phyloP scores from a whole-genome alignment of 2,888 invertebrate genomes.

The Xiphydria camelus region DNA sequence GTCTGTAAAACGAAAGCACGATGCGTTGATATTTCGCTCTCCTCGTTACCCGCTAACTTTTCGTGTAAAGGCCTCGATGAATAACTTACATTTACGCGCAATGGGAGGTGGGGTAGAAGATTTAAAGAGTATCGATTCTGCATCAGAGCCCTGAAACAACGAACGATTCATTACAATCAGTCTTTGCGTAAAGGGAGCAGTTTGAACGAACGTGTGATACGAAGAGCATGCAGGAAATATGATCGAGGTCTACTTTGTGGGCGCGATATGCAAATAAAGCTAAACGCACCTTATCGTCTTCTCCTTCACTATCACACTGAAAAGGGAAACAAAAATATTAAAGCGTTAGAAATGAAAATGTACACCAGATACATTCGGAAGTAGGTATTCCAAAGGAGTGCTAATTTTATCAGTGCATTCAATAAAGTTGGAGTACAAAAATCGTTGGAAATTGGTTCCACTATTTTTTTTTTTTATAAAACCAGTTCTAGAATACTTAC shows the following conservation, averaged over 20 bases:
- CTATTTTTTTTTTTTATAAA: slow-evolving; percentile 14
- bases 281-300: slow-evolving; percentile 84
- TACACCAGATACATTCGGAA: too few species aligned
- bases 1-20: too few species aligned
- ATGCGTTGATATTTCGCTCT: too few species aligned
- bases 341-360: too few species aligned
- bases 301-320: slow-evolving; percentile 93
- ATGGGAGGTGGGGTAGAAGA: slow-evolving; percentile 68
- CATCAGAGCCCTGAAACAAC: slow-evolving; percentile 72
- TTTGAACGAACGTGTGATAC: too few species aligned
- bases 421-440: too few species aligned
- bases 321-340: slow-evolving; percentile 59
- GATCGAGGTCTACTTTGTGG: too few species aligned
- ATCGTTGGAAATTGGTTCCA: slow-evolving; percentile 25
- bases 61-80: too few species aligned
- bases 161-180: slow-evolving; percentile 13
- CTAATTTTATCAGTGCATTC: slow-evolving; percentile 24
- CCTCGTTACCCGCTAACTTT: not conserved
- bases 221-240: too few species aligned
- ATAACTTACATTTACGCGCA: slow-evolving; percentile 60
- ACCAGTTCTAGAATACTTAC: slow-evolving; percentile 68
- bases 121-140: slow-evolving; percentile 71
- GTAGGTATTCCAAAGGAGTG: too few species aligned
- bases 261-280: too few species aligned
- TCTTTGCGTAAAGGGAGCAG: not conserved